Conservation (phyloP, 2,888 invertebrate genomes). For the Bhutanitis thaidina region DNA sequence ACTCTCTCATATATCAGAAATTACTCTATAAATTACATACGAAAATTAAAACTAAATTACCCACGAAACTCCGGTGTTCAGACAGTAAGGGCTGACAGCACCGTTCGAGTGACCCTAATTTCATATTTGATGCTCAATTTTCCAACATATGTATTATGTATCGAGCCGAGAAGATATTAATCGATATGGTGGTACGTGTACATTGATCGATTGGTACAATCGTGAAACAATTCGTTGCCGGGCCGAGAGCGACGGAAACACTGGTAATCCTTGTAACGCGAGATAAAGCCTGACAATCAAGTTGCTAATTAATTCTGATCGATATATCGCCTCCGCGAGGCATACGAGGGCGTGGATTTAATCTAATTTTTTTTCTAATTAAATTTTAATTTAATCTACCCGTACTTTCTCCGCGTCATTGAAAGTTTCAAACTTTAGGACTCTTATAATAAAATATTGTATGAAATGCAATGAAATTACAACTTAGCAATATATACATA, state of each 20-base stretch:
- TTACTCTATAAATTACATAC: neutral
- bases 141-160: neutral
- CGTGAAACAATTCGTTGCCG: conserved; percentile 31
- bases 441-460: no score
- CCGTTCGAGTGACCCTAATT: conserved; percentile 4
- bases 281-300: conserved; percentile 44
- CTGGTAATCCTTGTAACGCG: conserved; percentile 30
- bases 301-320: conserved; percentile 57
- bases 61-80: neutral
- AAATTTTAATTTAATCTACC: no score
- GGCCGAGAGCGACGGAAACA: conserved; percentile 33
- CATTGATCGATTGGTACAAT: conserved; percentile 47
- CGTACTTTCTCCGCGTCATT: no score
- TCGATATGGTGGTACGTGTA: conserved; percentile 30
- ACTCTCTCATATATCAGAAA: neutral
- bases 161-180: conserved; percentile 3
- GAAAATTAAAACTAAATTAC: conserved; percentile 17
- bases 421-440: no score
- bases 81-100: neutral
- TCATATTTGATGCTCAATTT: neutral
- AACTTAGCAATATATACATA: no score
- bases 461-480: no score
- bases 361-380: neutral
- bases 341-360: neutral
- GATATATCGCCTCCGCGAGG: conserved; percentile 20